A percentile compares a stretch with the other conserved stretches of the same genome.
These are phyloP conservation scores for Colletes collaris DNA, from an alignment of 2,888 invertebrate genomes.

Conservation along the genomic window DNA sequence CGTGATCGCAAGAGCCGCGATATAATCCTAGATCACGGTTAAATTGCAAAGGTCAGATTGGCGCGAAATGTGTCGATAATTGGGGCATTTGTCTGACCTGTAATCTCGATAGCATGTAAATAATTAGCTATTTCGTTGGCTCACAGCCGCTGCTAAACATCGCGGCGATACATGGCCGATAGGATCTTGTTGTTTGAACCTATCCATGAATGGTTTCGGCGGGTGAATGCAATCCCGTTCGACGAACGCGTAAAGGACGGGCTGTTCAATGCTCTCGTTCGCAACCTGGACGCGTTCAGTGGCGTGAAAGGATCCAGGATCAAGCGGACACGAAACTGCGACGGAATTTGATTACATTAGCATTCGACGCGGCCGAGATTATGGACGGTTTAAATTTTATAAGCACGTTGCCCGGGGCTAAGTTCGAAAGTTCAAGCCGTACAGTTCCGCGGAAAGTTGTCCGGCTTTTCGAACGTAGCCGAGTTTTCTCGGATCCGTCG, in stretches of 20 bases:
- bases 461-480: not conserved
- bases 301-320: constrained; percentile 4
- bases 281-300: not conserved
- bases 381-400: constrained; percentile 20
- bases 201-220: not conserved
- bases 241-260: not conserved
- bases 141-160: not conserved
- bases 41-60: too few species aligned
- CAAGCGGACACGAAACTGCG: not conserved
- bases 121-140: too few species aligned
- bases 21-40: too few species aligned
- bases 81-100: not conserved
- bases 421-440: constrained; percentile 3
- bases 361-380: constrained; percentile 29
- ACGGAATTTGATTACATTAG: constrained; percentile 31
- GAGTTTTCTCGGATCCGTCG: constrained; percentile 20
- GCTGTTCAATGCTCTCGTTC: not conserved
- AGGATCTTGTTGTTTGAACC: not conserved
- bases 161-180: not conserved
- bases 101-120: not conserved
- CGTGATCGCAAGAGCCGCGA: too few species aligned
- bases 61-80: too few species aligned
- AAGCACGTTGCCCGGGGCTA: constrained; percentile 5
- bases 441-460: constrained; percentile 11
- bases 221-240: not conserved